These are phyloP conservation scores for Serrognathus titanus DNA, from an alignment of 2,888 invertebrate genomes.

Conservation along the genomic window DNA sequence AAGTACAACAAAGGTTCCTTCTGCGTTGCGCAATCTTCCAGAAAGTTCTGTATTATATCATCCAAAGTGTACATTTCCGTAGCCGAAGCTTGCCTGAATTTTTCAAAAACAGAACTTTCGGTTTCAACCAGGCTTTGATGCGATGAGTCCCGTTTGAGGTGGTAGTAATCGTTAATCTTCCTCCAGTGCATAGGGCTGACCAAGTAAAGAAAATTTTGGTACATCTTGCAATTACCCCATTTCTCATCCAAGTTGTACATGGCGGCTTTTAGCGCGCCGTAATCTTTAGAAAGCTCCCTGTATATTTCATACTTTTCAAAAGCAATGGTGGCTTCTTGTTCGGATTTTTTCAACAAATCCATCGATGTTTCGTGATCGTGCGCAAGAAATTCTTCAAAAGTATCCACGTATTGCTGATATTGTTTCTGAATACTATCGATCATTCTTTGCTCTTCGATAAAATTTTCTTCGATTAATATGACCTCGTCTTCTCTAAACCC, in stretches of 20 bases:
- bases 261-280: constrained; percentile 42
- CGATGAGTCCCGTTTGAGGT: constrained; percentile 16
- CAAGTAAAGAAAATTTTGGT: constrained; percentile 65
- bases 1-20: constrained; percentile 58
- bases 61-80: constrained; percentile 27
- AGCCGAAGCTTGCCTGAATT: constrained; percentile 27
- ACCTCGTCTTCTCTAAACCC: constrained; percentile 46
- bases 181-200: constrained; percentile 64
- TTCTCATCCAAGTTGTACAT: constrained; percentile 61
- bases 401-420: constrained; percentile 53
- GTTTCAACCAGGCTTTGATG: constrained; percentile 14
- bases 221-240: constrained; percentile 61
- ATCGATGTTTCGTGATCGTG: constrained; percentile 61
- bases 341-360: constrained; percentile 53
- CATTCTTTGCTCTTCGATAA: constrained; percentile 53
- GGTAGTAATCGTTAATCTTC: constrained; percentile 48
- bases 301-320: constrained; percentile 48
- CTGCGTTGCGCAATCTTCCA: constrained; percentile 47
- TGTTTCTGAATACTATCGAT: constrained; percentile 51
- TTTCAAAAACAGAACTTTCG: constrained; percentile 26
- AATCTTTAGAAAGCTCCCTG: constrained; percentile 48
- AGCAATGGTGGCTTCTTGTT: constrained; percentile 49
- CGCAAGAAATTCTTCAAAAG: constrained; percentile 60
- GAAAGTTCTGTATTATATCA: constrained; percentile 50
- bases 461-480: constrained; percentile 54